Percentiles rank a stretch among this genome's conserved stretches.
phyloP scores from a whole-genome alignment of 2,888 invertebrate species.

The Pachymerium ferrugineum region DNA sequence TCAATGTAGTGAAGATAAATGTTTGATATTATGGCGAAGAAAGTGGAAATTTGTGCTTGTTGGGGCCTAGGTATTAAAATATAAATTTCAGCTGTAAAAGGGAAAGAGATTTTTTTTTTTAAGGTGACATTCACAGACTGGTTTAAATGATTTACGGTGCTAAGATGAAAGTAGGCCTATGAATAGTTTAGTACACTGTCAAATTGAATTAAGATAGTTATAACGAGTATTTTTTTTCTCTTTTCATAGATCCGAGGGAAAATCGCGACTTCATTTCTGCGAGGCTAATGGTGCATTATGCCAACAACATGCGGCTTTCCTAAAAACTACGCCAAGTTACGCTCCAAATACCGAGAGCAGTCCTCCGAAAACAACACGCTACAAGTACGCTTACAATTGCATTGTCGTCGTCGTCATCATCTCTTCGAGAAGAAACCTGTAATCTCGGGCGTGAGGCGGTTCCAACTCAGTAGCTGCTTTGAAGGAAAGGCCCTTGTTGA shows the following conservation, averaged over 20 bases:
- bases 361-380: slow-evolving; percentile 27
- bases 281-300: slow-evolving; percentile 41
- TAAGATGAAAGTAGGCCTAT: too few relatives aligned
- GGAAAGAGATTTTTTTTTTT: not conserved
- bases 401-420: slow-evolving; percentile 50
- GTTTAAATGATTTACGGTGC: too few relatives aligned
- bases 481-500: slow-evolving; percentile 16
- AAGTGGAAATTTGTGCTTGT: too few relatives aligned
- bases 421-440: slow-evolving; percentile 49
- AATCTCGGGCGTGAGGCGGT: slow-evolving; percentile 40
- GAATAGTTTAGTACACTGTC: too few relatives aligned
- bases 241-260: not conserved
- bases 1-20: too few relatives aligned
- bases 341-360: slow-evolving; percentile 44
- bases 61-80: not conserved
- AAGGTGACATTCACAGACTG: not conserved
- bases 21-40: too few relatives aligned
- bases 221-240: not conserved
- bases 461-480: slow-evolving; percentile 23
- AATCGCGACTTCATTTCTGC: slow-evolving; percentile 13
- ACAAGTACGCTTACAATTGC: slow-evolving; percentile 40
- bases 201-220: too few relatives aligned
- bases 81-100: not conserved
- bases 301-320: slow-evolving; percentile 50
- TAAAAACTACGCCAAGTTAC: slow-evolving; percentile 46